phyloP scores from a whole-genome alignment of 1,140 invertebrate species.

The Drosophila littoralis region DNA sequence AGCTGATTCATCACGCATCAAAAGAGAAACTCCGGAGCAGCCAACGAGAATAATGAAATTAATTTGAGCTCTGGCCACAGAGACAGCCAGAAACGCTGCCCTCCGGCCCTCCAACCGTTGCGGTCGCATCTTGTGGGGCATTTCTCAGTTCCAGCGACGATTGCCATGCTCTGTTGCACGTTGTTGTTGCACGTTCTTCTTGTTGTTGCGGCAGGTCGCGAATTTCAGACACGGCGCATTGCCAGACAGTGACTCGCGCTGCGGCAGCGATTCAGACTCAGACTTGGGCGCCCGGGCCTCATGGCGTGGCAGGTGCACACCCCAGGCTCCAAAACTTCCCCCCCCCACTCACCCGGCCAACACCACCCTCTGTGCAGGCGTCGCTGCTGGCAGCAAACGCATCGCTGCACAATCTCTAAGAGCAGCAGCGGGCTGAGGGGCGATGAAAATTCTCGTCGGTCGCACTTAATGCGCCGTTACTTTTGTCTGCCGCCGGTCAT shows the following conservation, averaged over 20 bases:
- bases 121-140: constrained; percentile 56
- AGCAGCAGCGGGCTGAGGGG: not conserved
- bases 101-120: not conserved
- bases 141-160: constrained; percentile 57
- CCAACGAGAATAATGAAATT: constrained; percentile 70
- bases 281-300: constrained; percentile 6
- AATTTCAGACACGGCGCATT: constrained; percentile 58
- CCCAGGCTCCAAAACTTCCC: constrained; percentile 10
- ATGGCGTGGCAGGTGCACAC: constrained; percentile 19
- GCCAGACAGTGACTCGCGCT: constrained; percentile 55
- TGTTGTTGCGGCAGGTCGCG: constrained; percentile 43
- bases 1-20: constrained; percentile 63
- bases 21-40: constrained; percentile 55
- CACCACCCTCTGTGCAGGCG: constrained; percentile 2
- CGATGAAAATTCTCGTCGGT: constrained; percentile 30
- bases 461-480: constrained; percentile 56
- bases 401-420: constrained; percentile 49
- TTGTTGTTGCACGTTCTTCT: constrained; percentile 8
- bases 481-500: constrained; percentile 18
- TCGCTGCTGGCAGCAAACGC: constrained; percentile 43
- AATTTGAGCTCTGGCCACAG: constrained; percentile 62
- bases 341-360: not conserved
- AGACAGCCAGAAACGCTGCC: constrained; percentile 5
- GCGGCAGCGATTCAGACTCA: constrained; percentile 7
- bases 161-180: constrained; percentile 51